Base-by-base conservation (phyloP, 1,140 invertebrate species). In the Drosophila elegans region DNA sequence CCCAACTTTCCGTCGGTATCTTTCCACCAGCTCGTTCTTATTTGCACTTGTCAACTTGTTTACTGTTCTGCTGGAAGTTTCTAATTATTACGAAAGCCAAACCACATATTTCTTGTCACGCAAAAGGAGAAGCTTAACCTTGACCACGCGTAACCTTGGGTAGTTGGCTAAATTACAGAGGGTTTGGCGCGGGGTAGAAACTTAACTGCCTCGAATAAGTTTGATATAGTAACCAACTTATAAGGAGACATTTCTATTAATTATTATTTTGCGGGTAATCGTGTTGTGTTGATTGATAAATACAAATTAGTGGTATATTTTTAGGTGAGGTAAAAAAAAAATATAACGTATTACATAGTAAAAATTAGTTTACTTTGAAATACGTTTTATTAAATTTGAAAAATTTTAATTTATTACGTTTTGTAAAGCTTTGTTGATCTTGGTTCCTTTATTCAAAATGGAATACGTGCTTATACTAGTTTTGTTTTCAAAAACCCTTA, bases 11-110 rank as follows among this genome's bases (percentile, higher is more conserved):
- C 29, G 32, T 49, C 57, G 52, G 41, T 64, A 74, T 74, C 59
- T 64, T 44, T 49, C 38, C 68, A 54, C 51, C 51, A 60, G 56
- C 39, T 48, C 55, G 41, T 34, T 45, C 62, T 61, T 73, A 73
- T 74, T 75, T 76, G 72, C 61, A 76, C 60, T 76, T 69, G 63
- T 77, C 74, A 61, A 77, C 74, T 77, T 72, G 78, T 80, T 80
- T 80, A 80, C 54, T 42, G 55, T 44, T 46, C 41, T 59, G 42
- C 57, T 78, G 67, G 75, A 78, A 72, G 44, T 52, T 71, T 64
- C 48, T 53, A 72, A 64, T 61, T 68, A 53, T 55, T 49, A 56
- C 38, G 56, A 60, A 41, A 62, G 38, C 74, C 57, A 10, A 74
- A 25, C 61, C 68, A 59, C 52, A 52, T 56, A 67, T 45, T 66